Conservation (phyloP, 2,797 vertebrate species). For the Peromyscus nudipes region DNA sequence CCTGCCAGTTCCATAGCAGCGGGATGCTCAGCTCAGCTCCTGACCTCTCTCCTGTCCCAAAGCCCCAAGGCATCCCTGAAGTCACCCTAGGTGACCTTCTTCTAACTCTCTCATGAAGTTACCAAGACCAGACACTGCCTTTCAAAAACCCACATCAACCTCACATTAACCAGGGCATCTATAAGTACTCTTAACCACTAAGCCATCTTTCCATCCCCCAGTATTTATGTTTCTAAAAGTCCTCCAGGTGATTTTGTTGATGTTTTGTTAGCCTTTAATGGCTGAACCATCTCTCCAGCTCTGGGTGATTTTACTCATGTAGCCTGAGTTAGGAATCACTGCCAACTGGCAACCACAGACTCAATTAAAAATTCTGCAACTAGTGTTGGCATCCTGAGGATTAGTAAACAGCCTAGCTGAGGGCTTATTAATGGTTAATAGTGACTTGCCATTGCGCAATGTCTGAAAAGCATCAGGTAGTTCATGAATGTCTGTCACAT, state of each 20-base stretch:
- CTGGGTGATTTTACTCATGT: not conserved
- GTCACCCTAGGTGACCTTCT: not conserved
- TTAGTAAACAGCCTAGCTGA: not conserved
- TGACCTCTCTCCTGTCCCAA: not conserved
- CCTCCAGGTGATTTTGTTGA: not conserved
- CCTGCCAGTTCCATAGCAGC: not conserved
- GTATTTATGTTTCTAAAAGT: not conserved
- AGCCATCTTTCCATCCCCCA: not conserved
- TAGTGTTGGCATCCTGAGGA: not conserved
- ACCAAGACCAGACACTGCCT: slow-evolving; percentile 9
- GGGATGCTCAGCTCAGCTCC: not conserved
- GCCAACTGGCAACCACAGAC: not conserved
- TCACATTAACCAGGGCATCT: slow-evolving; percentile 30
- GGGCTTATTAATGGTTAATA: not conserved
- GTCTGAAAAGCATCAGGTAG: not conserved
- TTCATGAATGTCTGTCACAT: not conserved
- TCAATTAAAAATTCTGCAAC: not conserved
- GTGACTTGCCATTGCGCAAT: not conserved
- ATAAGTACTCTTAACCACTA: not conserved
- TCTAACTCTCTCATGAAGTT: slow-evolving; percentile 7
- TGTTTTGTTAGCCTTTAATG: not conserved
- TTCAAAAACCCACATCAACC: slow-evolving; percentile 19
- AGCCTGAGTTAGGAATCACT: not conserved
- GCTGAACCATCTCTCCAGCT: not conserved
- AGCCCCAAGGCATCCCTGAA: not conserved